Conservation (phyloP, 2,113 vertebrate genomes). For the Cheirogaleus medius region DNA sequence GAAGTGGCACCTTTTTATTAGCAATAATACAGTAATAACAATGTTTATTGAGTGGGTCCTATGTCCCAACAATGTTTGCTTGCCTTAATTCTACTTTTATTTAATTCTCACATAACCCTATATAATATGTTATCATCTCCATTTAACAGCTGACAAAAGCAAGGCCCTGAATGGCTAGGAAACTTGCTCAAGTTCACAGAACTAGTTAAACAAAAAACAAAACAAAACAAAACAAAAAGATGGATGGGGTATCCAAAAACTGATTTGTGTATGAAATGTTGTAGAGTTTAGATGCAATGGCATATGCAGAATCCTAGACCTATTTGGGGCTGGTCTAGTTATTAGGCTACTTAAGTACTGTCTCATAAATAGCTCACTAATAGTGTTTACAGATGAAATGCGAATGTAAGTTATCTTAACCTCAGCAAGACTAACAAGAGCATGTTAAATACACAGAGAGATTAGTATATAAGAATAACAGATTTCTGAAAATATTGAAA, state of each 20-base stretch:
- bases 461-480: not conserved
- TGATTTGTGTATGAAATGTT: not conserved
- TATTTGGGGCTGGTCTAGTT: not conserved
- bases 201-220: too few species aligned
- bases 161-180: not conserved
- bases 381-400: not conserved
- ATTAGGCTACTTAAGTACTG: not conserved
- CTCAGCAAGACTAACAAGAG: not conserved
- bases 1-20: not conserved
- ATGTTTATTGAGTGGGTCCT: not conserved
- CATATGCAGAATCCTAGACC: not conserved
- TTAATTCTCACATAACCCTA: not conserved
- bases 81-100: not conserved
- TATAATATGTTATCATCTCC: not conserved
- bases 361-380: not conserved
- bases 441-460: not conserved
- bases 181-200: not conserved
- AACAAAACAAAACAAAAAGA: not conserved
- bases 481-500: not conserved
- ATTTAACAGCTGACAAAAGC: not conserved
- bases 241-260: not conserved
- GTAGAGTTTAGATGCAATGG: not conserved
- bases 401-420: not conserved
- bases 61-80: not conserved
- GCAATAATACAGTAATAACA: not conserved